Conservation (phyloP, 2,113 vertebrate species). For the Indri indri region DNA sequence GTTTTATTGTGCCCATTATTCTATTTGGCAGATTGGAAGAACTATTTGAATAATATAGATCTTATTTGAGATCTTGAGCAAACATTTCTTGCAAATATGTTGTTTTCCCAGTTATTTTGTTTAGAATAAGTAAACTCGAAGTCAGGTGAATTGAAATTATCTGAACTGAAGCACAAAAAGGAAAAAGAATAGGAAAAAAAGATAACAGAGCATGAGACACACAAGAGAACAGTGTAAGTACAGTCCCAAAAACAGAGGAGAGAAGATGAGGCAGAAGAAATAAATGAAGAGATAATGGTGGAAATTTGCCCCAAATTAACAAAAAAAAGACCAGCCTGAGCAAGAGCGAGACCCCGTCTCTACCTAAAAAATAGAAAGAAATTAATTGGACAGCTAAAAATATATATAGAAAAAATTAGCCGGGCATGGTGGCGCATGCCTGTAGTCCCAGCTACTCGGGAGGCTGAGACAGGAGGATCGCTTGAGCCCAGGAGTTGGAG, state of each 20-base stretch:
- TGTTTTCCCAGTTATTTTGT: background rate
- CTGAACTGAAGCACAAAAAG: background rate
- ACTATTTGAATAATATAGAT: background rate
- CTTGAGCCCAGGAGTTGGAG: too few species aligned
- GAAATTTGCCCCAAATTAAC: background rate
- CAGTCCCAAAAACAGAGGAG: background rate
- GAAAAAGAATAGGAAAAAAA: background rate
- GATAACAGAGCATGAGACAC: background rate
- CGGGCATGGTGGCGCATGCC: too few species aligned
- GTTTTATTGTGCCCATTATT: background rate
- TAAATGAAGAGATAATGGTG: background rate
- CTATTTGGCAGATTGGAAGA: background rate
- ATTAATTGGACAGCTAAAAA: too few species aligned
- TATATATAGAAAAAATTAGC: too few species aligned
- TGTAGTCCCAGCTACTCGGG: too few species aligned
- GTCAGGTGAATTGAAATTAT: background rate
- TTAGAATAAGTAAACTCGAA: background rate
- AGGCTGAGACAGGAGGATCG: too few species aligned
- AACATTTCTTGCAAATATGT: background rate
- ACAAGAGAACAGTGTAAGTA: background rate
- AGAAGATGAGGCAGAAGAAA: background rate
- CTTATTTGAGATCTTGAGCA: background rate
- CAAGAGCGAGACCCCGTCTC: too few species aligned
- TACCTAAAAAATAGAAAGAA: too few species aligned
- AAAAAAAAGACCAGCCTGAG: too few species aligned